Evolutionary conservation across 2,888 invertebrate species (phyloP).

Genomic region (Callimorpha dominula): DNA sequence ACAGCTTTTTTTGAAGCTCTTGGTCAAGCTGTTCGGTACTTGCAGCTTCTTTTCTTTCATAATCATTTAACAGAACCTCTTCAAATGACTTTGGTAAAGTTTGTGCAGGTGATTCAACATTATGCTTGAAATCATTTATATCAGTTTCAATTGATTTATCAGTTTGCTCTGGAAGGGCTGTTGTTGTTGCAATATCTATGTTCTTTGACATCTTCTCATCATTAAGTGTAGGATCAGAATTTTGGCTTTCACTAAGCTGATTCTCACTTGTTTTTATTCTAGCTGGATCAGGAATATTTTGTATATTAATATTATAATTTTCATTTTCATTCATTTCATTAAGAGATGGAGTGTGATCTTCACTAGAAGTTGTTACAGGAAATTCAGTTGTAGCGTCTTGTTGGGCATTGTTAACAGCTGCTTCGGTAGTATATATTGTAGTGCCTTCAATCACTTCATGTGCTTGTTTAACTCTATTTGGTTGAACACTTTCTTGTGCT

Average conservation of each 20-base stretch:
- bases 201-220: constrained; percentile 7
- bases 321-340: constrained; percentile 36
- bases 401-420: constrained; percentile 42
- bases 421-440: constrained; percentile 82
- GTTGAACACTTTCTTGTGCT: constrained; percentile 61
- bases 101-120: constrained; percentile 18
- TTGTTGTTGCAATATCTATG: background rate
- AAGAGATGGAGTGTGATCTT: constrained; percentile 46
- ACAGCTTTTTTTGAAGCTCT: constrained; percentile 23
- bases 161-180: background rate
- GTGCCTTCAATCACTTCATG: constrained; percentile 90
- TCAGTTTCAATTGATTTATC: constrained; percentile 12
- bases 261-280: constrained; percentile 25
- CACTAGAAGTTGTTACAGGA: constrained; percentile 35
- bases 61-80: constrained; percentile 2
- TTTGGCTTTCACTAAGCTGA: constrained; percentile 10
- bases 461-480: constrained; percentile 75
- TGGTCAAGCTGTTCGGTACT: constrained; percentile 19
- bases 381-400: constrained; percentile 50
- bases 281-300: constrained; percentile 32
- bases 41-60: constrained; percentile 11
- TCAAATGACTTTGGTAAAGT: constrained; percentile 1
- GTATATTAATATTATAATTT: constrained; percentile 27
- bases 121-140: constrained; percentile 18
- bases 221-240: constrained; percentile 16